Evolutionary conservation across 2,113 vertebrate genomes (phyloP).

Genomic region (Rhinolophus ferrumequinum): DNA sequence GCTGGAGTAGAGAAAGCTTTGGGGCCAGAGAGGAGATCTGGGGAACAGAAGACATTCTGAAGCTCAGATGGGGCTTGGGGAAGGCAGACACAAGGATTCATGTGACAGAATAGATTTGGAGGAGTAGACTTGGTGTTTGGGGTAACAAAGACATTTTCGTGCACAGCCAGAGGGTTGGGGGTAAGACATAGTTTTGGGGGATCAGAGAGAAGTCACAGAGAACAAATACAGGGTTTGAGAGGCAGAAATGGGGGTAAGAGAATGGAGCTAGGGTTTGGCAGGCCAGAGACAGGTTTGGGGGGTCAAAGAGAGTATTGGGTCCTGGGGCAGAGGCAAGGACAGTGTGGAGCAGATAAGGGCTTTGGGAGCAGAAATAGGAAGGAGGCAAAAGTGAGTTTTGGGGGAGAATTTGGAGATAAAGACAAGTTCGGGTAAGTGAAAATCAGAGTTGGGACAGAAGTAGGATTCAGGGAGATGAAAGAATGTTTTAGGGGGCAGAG

Average conservation of each 20-base stretch:
- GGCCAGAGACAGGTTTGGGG: neutral
- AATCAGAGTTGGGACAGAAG: neutral
- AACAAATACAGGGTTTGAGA: constrained; percentile 1
- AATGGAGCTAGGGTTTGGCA: neutral
- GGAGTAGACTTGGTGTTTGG: neutral
- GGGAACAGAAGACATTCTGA: neutral
- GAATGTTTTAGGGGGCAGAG: neutral
- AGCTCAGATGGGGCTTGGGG: neutral
- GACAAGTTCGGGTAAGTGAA: neutral
- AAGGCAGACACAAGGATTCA: neutral
- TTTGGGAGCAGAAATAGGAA: neutral
- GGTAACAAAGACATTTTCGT: constrained; percentile 29
- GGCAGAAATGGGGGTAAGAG: neutral
- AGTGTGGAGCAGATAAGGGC: neutral
- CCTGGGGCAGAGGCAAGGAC: neutral
- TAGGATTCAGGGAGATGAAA: constrained; percentile 4
- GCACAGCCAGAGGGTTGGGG: neutral
- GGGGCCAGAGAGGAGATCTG: neutral
- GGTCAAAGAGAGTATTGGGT: neutral
- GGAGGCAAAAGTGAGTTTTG: neutral
- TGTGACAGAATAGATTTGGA: neutral
- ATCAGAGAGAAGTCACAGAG: constrained; percentile 19
- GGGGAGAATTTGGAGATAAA: neutral
- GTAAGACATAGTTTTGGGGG: neutral
- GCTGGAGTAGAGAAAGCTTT: neutral